These are phyloP conservation scores for Dipus sagitta DNA, from an alignment of 2,797 vertebrate genomes.

Conservation along the genomic window DNA sequence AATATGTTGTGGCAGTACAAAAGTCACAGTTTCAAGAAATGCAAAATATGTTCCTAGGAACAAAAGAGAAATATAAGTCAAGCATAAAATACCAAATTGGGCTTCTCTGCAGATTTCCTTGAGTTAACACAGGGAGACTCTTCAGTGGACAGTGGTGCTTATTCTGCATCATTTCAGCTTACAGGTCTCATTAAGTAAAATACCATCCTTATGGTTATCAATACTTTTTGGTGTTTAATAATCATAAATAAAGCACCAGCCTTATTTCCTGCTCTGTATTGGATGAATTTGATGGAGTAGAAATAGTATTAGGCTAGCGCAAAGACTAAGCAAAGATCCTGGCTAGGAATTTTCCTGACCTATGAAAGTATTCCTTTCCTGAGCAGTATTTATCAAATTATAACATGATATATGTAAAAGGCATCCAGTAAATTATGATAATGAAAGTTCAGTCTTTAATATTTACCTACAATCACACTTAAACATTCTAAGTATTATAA, in stretches of 20 bases:
- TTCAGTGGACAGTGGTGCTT: neutral
- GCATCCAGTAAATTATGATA: neutral
- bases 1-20: neutral
- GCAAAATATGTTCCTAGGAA: constrained; percentile 3
- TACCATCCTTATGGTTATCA: neutral
- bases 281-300: neutral
- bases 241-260: neutral
- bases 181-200: neutral
- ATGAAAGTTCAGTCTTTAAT: neutral
- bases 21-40: constrained; percentile 33
- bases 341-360: neutral
- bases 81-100: neutral
- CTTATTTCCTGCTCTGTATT: neutral
- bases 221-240: neutral
- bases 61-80: neutral
- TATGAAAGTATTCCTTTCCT: neutral
- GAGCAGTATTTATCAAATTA: neutral
- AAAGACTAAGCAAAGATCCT: neutral
- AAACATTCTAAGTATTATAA: neutral
- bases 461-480: neutral
- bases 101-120: neutral
- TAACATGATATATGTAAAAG: neutral
- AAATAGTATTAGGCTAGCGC: neutral
- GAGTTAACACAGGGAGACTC: neutral
- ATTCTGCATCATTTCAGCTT: neutral